phyloP scores from a whole-genome alignment of 2,888 invertebrate species.

The Heteropelma amictum region DNA sequence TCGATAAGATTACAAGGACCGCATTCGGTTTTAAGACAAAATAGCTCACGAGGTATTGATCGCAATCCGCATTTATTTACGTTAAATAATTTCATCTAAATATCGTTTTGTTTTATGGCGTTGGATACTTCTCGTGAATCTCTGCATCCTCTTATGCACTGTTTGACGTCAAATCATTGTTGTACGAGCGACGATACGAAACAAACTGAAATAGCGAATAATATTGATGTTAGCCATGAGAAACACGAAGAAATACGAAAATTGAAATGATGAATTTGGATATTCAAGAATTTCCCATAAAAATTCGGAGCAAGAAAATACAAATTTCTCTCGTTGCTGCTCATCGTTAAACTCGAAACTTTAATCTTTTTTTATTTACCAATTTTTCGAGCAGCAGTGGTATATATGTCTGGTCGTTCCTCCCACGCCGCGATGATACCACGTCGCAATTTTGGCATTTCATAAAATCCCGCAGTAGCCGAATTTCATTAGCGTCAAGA shows the following conservation, averaged over 20 bases:
- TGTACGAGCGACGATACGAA: slow-evolving; percentile 60
- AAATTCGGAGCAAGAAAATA: no score
- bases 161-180: slow-evolving; percentile 57
- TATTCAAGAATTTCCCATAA: no score
- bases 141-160: slow-evolving; percentile 56
- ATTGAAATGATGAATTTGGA: no score
- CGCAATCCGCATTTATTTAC: slow-evolving; percentile 27
- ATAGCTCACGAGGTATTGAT: slow-evolving; percentile 2
- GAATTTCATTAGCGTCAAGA: slow-evolving; percentile 30
- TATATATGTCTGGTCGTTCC: slow-evolving; percentile 61
- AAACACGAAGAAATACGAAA: neutral
- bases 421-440: slow-evolving; percentile 25
- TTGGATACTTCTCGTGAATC: neutral
- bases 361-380: slow-evolving; percentile 66
- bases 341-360: no score
- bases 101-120: neutral
- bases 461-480: slow-evolving; percentile 38
- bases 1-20: neutral
- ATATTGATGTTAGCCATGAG: neutral
- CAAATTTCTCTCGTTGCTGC: no score
- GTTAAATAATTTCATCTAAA: slow-evolving; percentile 30
- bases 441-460: slow-evolving; percentile 31
- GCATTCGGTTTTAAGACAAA: neutral
- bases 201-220: slow-evolving; percentile 62
- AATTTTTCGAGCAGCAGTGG: slow-evolving; percentile 77